Percentiles rank a stretch among this genome's conserved stretches.
Conservation (phyloP, 2,888 invertebrate genomes). For the Gymnocheta viridis region DNA sequence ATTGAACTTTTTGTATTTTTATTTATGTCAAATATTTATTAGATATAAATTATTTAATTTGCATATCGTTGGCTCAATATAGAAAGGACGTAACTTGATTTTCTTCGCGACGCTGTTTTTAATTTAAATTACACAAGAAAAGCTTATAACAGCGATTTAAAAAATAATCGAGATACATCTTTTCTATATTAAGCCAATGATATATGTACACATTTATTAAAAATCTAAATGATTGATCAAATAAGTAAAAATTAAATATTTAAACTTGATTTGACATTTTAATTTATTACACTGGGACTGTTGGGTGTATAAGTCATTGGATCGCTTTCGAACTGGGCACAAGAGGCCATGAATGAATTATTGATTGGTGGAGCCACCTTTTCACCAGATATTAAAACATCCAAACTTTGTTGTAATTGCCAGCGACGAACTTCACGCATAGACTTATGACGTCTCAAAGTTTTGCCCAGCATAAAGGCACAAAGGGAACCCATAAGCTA, state of each 20-base stretch:
- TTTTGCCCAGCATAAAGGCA: slow-evolving; percentile 93
- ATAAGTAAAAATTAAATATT: neutral
- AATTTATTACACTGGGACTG: slow-evolving; percentile 80
- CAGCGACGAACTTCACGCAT: slow-evolving; percentile 87
- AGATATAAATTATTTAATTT: too few species aligned
- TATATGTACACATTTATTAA: too few species aligned
- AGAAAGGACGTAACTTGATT: too few species aligned
- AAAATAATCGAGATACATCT: too few species aligned
- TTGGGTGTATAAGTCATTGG: slow-evolving; percentile 79
- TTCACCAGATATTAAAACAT: slow-evolving; percentile 78
- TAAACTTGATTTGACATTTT: slow-evolving; percentile 2
- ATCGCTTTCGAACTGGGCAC: slow-evolving; percentile 77
- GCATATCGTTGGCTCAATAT: too few species aligned
- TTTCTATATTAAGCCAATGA: too few species aligned
- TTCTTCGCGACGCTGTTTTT: too few species aligned
- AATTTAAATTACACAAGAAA: too few species aligned
- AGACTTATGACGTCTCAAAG: slow-evolving; percentile 90
- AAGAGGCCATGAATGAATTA: slow-evolving; percentile 77
- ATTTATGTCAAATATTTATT: slow-evolving; percentile 21
- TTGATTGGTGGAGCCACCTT: slow-evolving; percentile 76
- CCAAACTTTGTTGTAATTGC: slow-evolving; percentile 83
- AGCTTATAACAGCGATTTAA: too few species aligned
- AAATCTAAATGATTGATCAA: neutral
- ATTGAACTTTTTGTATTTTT: neutral
- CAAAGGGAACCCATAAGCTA: slow-evolving; percentile 93